These are phyloP conservation scores for Dorcus hopei DNA, from an alignment of 2,888 invertebrate species.

Conservation along the genomic window DNA sequence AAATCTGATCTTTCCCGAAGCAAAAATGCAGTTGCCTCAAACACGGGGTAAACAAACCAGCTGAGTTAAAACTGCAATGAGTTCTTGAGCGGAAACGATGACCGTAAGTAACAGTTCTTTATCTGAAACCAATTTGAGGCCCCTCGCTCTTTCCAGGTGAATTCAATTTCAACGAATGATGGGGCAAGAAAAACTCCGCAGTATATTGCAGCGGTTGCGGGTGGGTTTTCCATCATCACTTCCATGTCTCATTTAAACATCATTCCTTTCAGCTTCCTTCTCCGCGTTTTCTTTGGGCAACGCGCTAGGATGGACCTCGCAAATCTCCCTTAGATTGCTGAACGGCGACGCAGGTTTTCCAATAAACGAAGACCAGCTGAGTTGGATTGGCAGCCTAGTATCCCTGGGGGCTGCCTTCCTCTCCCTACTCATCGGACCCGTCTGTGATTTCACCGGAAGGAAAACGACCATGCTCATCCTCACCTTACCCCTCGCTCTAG, in stretches of 20 bases:
- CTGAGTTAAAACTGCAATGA: no score
- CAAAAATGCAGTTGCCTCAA: no score
- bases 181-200: constrained; percentile 55
- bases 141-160: background rate
- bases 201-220: constrained; percentile 61
- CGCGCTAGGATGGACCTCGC: constrained; percentile 72
- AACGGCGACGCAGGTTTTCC: constrained; percentile 55
- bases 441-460: constrained; percentile 66
- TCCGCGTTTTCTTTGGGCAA: constrained; percentile 73
- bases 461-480: constrained; percentile 63
- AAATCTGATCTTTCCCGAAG: no score
- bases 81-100: no score
- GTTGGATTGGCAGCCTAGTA: constrained; percentile 67
- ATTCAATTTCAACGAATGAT: background rate
- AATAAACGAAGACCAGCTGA: constrained; percentile 54
- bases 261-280: constrained; percentile 58
- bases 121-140: no score
- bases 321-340: constrained; percentile 51
- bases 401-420: constrained; percentile 68
- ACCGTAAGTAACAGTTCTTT: no score
- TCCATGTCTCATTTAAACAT: background rate
- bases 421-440: constrained; percentile 65
- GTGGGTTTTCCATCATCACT: constrained; percentile 35
- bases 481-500: constrained; percentile 63
- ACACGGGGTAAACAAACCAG: no score